These are phyloP conservation scores for Forbesichthys papilliferus DNA, from an alignment of 2,113 vertebrate species.

Conservation along the genomic window DNA sequence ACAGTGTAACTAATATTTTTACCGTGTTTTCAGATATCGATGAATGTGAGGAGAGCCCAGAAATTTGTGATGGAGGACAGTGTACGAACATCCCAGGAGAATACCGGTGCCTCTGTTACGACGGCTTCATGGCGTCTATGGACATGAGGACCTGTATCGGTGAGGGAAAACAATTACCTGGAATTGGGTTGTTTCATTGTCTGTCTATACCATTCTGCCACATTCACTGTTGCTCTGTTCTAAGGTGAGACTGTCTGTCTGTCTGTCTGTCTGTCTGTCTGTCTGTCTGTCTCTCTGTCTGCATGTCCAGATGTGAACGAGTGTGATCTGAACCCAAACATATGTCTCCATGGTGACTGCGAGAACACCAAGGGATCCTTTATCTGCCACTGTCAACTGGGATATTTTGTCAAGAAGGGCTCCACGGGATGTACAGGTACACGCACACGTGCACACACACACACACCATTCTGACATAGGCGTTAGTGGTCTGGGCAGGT, in stretches of 20 bases:
- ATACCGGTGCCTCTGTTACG: constrained; percentile 89
- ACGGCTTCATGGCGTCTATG: constrained; percentile 88
- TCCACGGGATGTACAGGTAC: constrained; percentile 88
- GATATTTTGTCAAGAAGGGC: constrained; percentile 89
- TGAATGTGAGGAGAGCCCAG: constrained; percentile 84
- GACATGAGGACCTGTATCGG: constrained; percentile 89
- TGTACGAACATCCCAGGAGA: constrained; percentile 89
- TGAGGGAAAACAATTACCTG: constrained; percentile 56
- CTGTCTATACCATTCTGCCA: constrained; percentile 23
- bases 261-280: constrained; percentile 22
- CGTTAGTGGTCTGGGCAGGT: neutral
- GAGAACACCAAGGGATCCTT: constrained; percentile 95
- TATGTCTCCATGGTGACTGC: constrained; percentile 90
- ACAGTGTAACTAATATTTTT: neutral
- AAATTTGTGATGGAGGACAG: constrained; percentile 90
- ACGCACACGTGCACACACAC: constrained; percentile 9
- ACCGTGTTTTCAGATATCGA: constrained; percentile 63
- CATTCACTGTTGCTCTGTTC: constrained; percentile 26
- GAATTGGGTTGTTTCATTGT: neutral
- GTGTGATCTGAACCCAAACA: constrained; percentile 90
- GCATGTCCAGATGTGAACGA: constrained; percentile 85
- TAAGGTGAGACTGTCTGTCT: constrained; percentile 6
- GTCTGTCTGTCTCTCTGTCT: constrained; percentile 23
- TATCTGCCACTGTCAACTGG: constrained; percentile 90
- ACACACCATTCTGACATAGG: neutral